Evolutionary conservation across 2,113 vertebrate species (phyloP).

Genomic region (Channa argus): DNA sequence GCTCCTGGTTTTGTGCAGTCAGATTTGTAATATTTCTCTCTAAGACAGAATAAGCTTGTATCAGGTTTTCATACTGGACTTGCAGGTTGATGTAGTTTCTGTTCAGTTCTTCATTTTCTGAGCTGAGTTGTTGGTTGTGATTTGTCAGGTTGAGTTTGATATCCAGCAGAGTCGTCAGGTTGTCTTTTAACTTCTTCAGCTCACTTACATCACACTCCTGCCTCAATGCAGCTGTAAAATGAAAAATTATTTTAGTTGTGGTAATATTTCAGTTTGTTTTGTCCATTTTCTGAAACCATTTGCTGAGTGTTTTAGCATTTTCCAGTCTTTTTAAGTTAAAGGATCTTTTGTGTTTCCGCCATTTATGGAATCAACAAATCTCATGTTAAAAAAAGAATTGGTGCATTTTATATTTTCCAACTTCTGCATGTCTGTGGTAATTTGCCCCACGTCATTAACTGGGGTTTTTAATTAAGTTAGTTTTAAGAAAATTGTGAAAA

Average conservation of each 20-base stretch:
- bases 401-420: too few relatives aligned
- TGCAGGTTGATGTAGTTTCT: rapidly evolving
- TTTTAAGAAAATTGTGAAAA: too few relatives aligned
- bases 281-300: too few relatives aligned
- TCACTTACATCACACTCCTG: rapidly evolving
- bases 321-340: not conserved
- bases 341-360: too few relatives aligned
- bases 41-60: not conserved
- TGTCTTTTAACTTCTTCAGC: not conserved
- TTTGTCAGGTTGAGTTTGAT: too few relatives aligned
- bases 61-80: not conserved
- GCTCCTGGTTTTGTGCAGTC: not conserved
- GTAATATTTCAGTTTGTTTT: not conserved
- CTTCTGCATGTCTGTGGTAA: too few relatives aligned
- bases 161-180: not conserved
- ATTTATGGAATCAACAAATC: not conserved
- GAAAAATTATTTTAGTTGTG: not conserved
- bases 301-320: not conserved
- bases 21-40: not conserved
- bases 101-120: not conserved
- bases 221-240: constrained; percentile 22
- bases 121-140: not conserved
- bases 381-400: too few relatives aligned
- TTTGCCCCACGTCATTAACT: too few relatives aligned
- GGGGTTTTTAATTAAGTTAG: too few relatives aligned